Base-by-base conservation (phyloP, 2,113 vertebrate genomes). In the Sapajus apella region DNA sequence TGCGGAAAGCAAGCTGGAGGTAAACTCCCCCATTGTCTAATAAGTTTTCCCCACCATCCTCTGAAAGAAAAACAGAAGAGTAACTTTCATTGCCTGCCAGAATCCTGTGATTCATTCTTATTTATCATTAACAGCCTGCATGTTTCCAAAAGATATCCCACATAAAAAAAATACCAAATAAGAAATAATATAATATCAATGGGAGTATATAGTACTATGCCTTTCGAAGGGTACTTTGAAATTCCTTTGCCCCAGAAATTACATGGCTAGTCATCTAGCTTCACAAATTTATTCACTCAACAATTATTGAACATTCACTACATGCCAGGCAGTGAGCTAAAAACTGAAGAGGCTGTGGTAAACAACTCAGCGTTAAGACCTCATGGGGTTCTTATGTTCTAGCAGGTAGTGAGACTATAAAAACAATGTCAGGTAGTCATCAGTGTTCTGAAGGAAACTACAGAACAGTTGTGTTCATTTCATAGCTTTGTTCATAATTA, bases 171-270 rank as follows among this genome's bases (percentile, higher is more conserved):
- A 35, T 52, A 86, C 86, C 50, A 83, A 93, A 64, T 93, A 81
- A 56, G 17, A 77, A 90, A 66, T 66, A 61, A 61, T 72, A 87
- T 70, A 87, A 75, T 76, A 2, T 68, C 70, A 8, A 81, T 55
- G 81, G 58, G 35, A 76, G 23, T 55, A 5, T 37, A 77, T 66
- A 61, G 25, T 47, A 55, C 43, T 45, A 82, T 68, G 45, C n/a
- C 68, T 91, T 95, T 95, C 23, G 76, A 93, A 87, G 73, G 86
- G n/a, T 87, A 87, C 37, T 77, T 77, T 77, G 75, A 95, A 90
- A 90, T 87, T 91, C 40, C 47, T 93, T 75, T 93, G 75, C 61
- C n/a, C 20, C 23, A 72, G 58, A 90, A 77, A 76, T 82, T 68
- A 76, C 30, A 68, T 14, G 76, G 86, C 18, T 20, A 52, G 68